These are phyloP conservation scores for Hapalemur alaotrensis DNA, from an alignment of 2,797 vertebrate species.

Conservation along the genomic window DNA sequence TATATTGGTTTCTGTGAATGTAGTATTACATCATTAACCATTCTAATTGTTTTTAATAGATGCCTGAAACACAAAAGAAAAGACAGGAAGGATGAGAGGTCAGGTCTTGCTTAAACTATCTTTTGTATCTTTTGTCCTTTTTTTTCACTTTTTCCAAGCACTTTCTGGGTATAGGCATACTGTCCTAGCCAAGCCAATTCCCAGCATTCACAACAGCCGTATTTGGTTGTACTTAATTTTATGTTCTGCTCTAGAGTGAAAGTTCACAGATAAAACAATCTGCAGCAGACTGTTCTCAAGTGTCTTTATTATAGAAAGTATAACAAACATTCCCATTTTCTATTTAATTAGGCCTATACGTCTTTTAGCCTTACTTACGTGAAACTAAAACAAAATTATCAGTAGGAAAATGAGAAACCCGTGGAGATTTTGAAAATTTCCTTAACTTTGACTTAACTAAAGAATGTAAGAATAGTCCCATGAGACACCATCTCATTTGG, in stretches of 20 bases:
- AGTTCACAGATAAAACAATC: slow-evolving; percentile 28
- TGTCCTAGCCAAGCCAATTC: background rate
- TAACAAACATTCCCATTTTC: slow-evolving; percentile 45
- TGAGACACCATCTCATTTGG: background rate
- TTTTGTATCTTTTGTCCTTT: too few species aligned
- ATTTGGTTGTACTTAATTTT: slow-evolving; percentile 10
- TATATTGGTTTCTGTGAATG: background rate
- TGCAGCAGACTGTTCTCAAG: background rate
- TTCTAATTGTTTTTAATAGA: background rate
- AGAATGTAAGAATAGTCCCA: slow-evolving; percentile 26
- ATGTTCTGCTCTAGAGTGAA: slow-evolving; percentile 31
- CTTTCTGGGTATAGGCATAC: background rate
- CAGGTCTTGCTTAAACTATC: background rate
- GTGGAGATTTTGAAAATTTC: slow-evolving; percentile 42
- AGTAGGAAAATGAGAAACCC: slow-evolving; percentile 64
- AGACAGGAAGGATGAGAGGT: background rate
- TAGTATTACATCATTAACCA: background rate
- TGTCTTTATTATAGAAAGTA: slow-evolving; percentile 41
- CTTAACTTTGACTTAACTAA: slow-evolving; percentile 49
- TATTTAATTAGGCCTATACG: slow-evolving; percentile 49
- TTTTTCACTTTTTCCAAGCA: background rate
- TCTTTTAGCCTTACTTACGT: slow-evolving; percentile 33
- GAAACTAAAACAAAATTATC: slow-evolving; percentile 64
- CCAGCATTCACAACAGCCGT: background rate
- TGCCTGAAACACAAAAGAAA: background rate